Evolutionary conservation across 2,888 invertebrate genomes (phyloP).

Genomic region (Iphiclides podalirius): DNA sequence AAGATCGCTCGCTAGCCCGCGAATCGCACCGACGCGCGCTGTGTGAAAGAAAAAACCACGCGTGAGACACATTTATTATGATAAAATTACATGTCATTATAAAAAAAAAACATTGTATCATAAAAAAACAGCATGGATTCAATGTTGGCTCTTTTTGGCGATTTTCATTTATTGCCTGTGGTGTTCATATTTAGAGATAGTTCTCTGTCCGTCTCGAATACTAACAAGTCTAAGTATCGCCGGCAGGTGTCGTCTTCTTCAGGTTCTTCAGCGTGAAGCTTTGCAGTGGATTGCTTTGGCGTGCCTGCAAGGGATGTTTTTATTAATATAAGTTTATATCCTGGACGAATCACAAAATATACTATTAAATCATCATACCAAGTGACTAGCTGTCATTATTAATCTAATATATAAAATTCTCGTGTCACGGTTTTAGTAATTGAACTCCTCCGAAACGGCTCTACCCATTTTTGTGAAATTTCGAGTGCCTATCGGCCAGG

Average conservation of each 20-base stretch:
- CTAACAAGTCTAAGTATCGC: constrained; percentile 61
- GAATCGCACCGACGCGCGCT: constrained; percentile 38
- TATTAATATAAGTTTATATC: no score
- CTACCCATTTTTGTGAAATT: no score
- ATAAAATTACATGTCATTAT: constrained; percentile 24
- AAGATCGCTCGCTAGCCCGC: neutral
- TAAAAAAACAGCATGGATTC: neutral
- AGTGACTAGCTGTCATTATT: no score
- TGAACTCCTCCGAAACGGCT: no score
- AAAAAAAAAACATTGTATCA: constrained; percentile 9
- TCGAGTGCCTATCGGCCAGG: no score
- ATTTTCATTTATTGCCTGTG: neutral
- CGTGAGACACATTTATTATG: constrained; percentile 40
- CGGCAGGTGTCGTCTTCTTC: constrained; percentile 50
- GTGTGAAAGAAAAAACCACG: constrained; percentile 45
- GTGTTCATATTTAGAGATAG: neutral
- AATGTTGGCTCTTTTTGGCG: no score
- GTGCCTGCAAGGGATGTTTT: constrained; percentile 79
- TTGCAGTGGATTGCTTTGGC: constrained; percentile 83
- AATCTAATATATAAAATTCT: no score
- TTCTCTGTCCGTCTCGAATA: constrained; percentile 35
- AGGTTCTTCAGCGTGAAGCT: constrained; percentile 82
- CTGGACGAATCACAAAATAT: no score
- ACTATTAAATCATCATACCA: no score
- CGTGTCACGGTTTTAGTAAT: no score